Evolutionary conservation across 2,113 vertebrate species (phyloP), one percentile per base, ranked within the genome.

Genomic region (Cepphus grylle): DNA sequence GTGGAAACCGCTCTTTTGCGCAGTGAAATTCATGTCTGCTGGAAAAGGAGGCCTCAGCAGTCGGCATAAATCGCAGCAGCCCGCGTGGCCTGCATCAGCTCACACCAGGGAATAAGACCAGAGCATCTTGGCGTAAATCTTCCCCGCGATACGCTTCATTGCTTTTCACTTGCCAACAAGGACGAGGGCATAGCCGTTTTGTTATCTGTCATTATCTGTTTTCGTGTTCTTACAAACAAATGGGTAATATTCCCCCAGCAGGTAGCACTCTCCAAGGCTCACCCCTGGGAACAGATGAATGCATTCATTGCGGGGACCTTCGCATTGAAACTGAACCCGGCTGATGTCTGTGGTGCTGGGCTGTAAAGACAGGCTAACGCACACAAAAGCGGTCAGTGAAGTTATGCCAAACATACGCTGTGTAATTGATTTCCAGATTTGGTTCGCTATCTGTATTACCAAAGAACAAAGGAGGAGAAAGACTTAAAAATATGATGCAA

Each of bases 171-270:
- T 32, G 17, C 77, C 88, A 91, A 17, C 69, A 94, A 84, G 65
- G 71, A 81, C 1, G 7, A 65, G 81, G 49, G 62, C 74, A 81
- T n/a, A 86, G 81, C 53, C 15, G 5, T 87, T 97, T 92, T 92
- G 81, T 96, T 94, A 92, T 83, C 82, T 74, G 66, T 45, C 81
- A 85, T 94, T 93, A 96, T 87, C 91, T 90, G 56, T 92, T 96
- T 94, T 90, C 59, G 42, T 90, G 90, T 92, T 88, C 83, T 95
- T 81, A 91, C 94, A 97, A 92, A 55, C 63, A 83, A 94, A 94
- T 11, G 83, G 65, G 49, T 89, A 89, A 65, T 94, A 85, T 63
- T 93, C 66, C 86, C 86, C 30, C 87, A 91, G 94, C 86, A 96
- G 93, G 96, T 76, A 94, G 81, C 89, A 81, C 56, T 91, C 61